Conservation (phyloP, 2,888 invertebrate species). For the Stenoptilia bipunctidactyla region DNA sequence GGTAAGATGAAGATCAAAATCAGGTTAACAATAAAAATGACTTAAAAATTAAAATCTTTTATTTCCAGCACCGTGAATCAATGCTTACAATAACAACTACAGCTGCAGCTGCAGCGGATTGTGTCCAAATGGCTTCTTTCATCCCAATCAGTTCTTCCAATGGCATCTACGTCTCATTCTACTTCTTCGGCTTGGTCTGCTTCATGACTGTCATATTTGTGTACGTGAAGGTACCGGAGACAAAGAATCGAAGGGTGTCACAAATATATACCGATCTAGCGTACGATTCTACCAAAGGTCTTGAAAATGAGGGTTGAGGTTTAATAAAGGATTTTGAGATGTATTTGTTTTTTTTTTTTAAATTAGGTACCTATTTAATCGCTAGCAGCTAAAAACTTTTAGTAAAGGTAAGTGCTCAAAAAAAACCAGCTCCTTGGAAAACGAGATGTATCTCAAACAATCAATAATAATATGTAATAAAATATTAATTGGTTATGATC, state of each 20-base stretch:
- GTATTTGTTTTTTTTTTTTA: neutral
- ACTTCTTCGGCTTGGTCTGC: conserved; percentile 21
- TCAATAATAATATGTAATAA: too few species aligned
- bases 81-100: conserved; percentile 23
- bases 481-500: too few species aligned
- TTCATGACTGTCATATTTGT: conserved; percentile 19
- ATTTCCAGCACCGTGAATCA: conserved; percentile 23
- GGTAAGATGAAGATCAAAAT: too few species aligned
- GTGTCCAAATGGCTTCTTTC: conserved; percentile 22
- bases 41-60: neutral
- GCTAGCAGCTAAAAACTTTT: too few species aligned
- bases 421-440: too few species aligned
- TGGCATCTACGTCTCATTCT: conserved; percentile 22
- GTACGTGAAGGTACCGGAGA: conserved; percentile 20
- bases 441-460: too few species aligned
- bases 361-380: too few species aligned
- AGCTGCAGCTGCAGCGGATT: conserved; percentile 18
- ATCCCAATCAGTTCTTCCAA: conserved; percentile 17
- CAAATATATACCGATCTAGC: conserved; percentile 21
- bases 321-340: neutral
- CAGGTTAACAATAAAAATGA: too few species aligned
- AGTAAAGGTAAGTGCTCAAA: too few species aligned
- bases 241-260: conserved; percentile 20
- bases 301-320: too few species aligned
- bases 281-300: neutral